Conservation (phyloP, 64 coral and sea anemone species). For the Pocillopora verrucosa region DNA sequence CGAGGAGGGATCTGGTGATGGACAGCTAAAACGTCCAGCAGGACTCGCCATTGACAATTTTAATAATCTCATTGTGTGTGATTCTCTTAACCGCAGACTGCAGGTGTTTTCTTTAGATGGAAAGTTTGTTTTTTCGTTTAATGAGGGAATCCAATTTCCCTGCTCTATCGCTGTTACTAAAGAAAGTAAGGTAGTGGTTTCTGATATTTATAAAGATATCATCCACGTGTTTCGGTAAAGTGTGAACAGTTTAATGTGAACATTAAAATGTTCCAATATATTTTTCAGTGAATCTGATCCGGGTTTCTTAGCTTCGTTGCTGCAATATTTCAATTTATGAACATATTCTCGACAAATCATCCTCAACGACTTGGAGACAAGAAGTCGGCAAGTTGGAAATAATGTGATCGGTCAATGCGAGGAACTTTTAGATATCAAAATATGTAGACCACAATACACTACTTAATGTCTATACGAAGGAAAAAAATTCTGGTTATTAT, state of each 20-base stretch:
- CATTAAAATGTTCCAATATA: too few species aligned
- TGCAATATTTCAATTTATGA: too few species aligned
- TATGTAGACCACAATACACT: background rate
- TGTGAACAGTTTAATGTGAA: too few species aligned
- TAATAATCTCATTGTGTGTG: conserved; percentile 22
- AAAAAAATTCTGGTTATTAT: background rate
- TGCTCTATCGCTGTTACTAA: background rate
- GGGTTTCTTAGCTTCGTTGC: too few species aligned
- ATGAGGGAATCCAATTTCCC: background rate
- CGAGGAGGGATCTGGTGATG: background rate
- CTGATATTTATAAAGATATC: background rate
- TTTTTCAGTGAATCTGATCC: too few species aligned
- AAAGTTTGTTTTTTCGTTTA: conserved; percentile 2
- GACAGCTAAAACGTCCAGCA: background rate
- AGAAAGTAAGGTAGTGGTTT: background rate
- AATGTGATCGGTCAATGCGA: background rate
- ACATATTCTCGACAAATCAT: too few species aligned
- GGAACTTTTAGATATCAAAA: background rate
- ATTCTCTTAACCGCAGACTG: conserved; percentile 1
- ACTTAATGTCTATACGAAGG: background rate
- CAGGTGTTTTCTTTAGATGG: conserved; percentile 33
- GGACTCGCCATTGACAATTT: conserved; percentile 11
- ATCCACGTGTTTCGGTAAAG: background rate
- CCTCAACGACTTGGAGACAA: too few species aligned
- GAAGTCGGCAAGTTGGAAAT: background rate